These are phyloP conservation scores for Drosophila melanosoma DNA, from an alignment of 2,888 invertebrate genomes.

Conservation along the genomic window DNA sequence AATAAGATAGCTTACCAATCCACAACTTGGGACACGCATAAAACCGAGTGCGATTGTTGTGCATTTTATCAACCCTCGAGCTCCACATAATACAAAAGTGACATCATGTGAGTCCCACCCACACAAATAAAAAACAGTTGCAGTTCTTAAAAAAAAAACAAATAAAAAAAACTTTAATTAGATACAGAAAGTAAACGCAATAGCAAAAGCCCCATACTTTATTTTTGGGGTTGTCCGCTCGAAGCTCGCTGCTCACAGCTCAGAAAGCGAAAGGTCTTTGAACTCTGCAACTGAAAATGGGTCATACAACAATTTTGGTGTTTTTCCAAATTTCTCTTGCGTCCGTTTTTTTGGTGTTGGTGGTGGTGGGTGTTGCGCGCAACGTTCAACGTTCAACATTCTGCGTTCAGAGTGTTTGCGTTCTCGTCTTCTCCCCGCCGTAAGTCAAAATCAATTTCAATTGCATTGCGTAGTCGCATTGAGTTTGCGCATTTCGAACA, in stretches of 20 bases:
- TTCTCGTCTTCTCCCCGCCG: slow-evolving; percentile 23
- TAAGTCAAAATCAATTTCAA: slow-evolving; percentile 70
- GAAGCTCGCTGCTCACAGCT: slow-evolving; percentile 1
- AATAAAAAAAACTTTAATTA: slow-evolving; percentile 48
- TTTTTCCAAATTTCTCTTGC: slow-evolving; percentile 56
- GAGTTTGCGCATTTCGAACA: slow-evolving; percentile 76
- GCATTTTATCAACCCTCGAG: slow-evolving; percentile 71
- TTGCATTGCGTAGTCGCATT: slow-evolving; percentile 76
- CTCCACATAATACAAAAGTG: slow-evolving; percentile 51
- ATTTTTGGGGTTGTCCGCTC: slow-evolving; percentile 65
- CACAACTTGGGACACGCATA: slow-evolving; percentile 58
- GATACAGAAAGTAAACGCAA: slow-evolving; percentile 72
- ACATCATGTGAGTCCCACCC: slow-evolving; percentile 62
- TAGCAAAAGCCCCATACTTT: slow-evolving; percentile 44
- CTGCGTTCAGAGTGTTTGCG: slow-evolving; percentile 1
- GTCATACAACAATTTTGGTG: slow-evolving; percentile 70
- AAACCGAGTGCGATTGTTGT: slow-evolving; percentile 53
- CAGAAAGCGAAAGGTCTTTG: slow-evolving; percentile 78
- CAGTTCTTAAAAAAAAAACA: slow-evolving; percentile 44
- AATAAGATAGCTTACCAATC: slow-evolving; percentile 27
- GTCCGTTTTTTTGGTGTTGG: slow-evolving; percentile 46
- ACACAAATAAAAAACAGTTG: slow-evolving; percentile 73
- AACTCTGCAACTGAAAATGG: slow-evolving; percentile 81
- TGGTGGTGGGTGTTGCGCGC: slow-evolving; percentile 28
- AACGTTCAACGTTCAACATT: not conserved